Percentiles rank a stretch among this genome's conserved stretches.
phyloP scores from a whole-genome alignment of 92 coral and sea anemone genomes.

The Virgularia gustaviana region DNA sequence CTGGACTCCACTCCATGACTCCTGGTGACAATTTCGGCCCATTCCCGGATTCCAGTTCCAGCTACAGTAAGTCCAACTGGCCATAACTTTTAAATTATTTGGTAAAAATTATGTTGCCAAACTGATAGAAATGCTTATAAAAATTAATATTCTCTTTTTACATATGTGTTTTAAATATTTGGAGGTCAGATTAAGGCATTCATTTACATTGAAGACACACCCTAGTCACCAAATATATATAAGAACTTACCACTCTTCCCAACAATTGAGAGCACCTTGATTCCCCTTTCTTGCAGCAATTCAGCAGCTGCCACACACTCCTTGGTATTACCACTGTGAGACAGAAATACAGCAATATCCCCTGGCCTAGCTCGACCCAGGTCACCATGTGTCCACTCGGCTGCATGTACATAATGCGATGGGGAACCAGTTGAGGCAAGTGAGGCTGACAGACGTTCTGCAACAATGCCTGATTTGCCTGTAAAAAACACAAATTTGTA shows the following conservation, averaged over 20 bases:
- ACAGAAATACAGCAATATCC: constrained; percentile 26
- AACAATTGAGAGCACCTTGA: constrained; percentile 28
- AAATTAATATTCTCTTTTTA: too few species aligned
- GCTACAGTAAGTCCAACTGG: too few species aligned
- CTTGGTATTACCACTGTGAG: constrained; percentile 37
- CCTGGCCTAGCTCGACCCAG: constrained; percentile 30
- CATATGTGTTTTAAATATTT: too few species aligned
- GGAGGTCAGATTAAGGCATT: too few species aligned
- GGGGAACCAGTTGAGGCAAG: constrained; percentile 37
- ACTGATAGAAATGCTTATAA: too few species aligned
- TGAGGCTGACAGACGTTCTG: constrained; percentile 32
- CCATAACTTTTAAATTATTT: too few species aligned
- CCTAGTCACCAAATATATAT: too few species aligned
- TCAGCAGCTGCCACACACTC: constrained; percentile 31
- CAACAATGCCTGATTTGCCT: constrained; percentile 33
- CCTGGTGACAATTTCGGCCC: too few species aligned
- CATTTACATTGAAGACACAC: too few species aligned
- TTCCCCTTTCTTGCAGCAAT: constrained; percentile 24
- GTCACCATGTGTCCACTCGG: constrained; percentile 39
- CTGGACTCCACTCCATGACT: too few species aligned
- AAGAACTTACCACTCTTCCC: constrained; percentile 37
- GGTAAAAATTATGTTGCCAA: too few species aligned
- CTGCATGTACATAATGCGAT: constrained; percentile 33
- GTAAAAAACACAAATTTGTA: neutral
- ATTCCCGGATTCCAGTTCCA: too few species aligned